Base-by-base conservation (phyloP, 2,888 invertebrate species). In the Euzophera pinguis region DNA sequence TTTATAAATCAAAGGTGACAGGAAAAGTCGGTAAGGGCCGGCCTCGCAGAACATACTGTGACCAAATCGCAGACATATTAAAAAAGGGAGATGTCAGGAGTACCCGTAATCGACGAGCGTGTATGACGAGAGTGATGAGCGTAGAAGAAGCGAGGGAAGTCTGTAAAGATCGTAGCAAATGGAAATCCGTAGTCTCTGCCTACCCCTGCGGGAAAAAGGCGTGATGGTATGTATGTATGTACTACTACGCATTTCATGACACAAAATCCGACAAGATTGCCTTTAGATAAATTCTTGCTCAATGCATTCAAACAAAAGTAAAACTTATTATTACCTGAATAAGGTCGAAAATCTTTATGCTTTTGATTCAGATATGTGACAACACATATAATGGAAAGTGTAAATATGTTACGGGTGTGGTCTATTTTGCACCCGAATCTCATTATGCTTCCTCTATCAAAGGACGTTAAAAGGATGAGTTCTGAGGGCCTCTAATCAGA, bases 401-500 rank as follows among this genome's bases (percentile, higher is more conserved):
- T 56, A 56, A 60, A 56, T 57, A 61, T 54, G 52, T 53, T 45
- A 56, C 50, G 53, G 54, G 47, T 61, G 55, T 49, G 57, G 59
- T 63, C 55, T 50, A 51, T 53, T 61, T 55, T 47, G 50, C 55
- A 49, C 53, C 51, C 48, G 35, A 58, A 47, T 51, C 59, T 63
- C 60, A 67, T 64, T 66, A 67, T 59, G 35, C 55, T 52, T 54
- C 55, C 55, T 64, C 61, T 64, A 68, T 69, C 59, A 59, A 61
- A 56, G 56, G 59, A 55, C 55, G 63, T 63, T 42, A 58, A 55
- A 57, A 61, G 63, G 59, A 58, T 60, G 55, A 56, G 54, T 52
- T 56, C 61, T 65, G 59, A 56, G 59, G 54, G 56, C 55, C 53
- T 56, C 61, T 68, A 67, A 70, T 71, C 69, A 67, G 55, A 50